phyloP scores from a whole-genome alignment of 2,888 invertebrate genomes.

The Calliphora vomitoria region DNA sequence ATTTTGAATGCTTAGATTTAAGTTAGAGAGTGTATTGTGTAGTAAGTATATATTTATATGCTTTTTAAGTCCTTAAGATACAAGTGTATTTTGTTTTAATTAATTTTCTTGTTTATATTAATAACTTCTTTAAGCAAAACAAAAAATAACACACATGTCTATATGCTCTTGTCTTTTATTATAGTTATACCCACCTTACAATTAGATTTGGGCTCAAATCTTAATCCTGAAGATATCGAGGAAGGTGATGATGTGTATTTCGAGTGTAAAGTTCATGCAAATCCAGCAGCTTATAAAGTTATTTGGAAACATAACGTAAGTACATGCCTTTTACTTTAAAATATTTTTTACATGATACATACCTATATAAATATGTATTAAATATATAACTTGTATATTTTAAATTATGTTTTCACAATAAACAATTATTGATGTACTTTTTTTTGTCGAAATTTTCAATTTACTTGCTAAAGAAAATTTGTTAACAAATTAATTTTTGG shows the following conservation, averaged over 20 bases:
- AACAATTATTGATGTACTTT: background rate
- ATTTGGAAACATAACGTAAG: constrained; percentile 93
- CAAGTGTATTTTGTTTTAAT: constrained; percentile 54
- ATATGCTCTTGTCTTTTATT: constrained; percentile 67
- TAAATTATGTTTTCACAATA: constrained; percentile 1
- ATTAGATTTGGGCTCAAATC: constrained; percentile 89
- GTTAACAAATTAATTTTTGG: background rate
- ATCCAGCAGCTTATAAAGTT: constrained; percentile 92
- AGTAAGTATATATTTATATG: background rate
- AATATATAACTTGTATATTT: background rate
- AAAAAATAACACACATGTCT: constrained; percentile 4
- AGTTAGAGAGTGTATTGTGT: background rate
- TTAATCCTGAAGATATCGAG: constrained; percentile 92
- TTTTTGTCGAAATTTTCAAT: constrained; percentile 1
- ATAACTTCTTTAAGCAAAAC: constrained; percentile 21
- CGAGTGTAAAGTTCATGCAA: constrained; percentile 91
- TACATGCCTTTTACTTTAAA: constrained; percentile 77
- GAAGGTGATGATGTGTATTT: constrained; percentile 93
- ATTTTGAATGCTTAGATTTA: background rate
- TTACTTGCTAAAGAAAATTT: background rate
- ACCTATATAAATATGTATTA: no score
- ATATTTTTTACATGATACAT: background rate
- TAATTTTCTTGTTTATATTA: constrained; percentile 61
- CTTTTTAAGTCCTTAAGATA: background rate
- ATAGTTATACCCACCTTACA: constrained; percentile 89